Conservation (phyloP, 2,113 vertebrate genomes). For the Malurus alboscapulatus region DNA sequence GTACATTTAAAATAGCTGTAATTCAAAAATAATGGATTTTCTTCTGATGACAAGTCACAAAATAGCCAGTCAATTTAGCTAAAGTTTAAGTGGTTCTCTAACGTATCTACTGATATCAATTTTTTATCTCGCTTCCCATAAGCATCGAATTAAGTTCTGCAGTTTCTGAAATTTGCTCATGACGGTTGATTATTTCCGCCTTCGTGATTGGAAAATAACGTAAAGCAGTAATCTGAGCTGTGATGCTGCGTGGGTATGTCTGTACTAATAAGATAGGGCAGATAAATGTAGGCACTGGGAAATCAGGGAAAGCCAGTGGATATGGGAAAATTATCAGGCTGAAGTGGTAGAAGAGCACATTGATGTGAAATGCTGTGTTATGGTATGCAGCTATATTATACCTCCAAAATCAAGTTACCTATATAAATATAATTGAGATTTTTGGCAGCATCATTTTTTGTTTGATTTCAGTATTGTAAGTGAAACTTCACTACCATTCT, state of each 20-base stretch:
- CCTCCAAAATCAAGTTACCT: not conserved
- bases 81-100: not conserved
- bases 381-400: not conserved
- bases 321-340: not conserved
- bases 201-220: not conserved
- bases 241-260: not conserved
- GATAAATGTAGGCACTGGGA: not conserved
- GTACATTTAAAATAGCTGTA: not conserved
- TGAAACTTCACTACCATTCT: not conserved
- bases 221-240: not conserved
- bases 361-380: not conserved
- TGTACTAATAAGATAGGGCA: not conserved
- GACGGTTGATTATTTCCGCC: not conserved
- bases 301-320: not conserved
- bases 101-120: not conserved
- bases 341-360: not conserved
- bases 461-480: not conserved
- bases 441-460: not conserved
- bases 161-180: not conserved
- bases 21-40: not conserved
- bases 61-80: not conserved
- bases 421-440: not conserved
- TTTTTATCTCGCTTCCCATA: not conserved
- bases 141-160: not conserved
- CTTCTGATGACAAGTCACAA: not conserved